phyloP scores from a whole-genome alignment of 2,797 vertebrate species.

The Hirundo rustica region DNA sequence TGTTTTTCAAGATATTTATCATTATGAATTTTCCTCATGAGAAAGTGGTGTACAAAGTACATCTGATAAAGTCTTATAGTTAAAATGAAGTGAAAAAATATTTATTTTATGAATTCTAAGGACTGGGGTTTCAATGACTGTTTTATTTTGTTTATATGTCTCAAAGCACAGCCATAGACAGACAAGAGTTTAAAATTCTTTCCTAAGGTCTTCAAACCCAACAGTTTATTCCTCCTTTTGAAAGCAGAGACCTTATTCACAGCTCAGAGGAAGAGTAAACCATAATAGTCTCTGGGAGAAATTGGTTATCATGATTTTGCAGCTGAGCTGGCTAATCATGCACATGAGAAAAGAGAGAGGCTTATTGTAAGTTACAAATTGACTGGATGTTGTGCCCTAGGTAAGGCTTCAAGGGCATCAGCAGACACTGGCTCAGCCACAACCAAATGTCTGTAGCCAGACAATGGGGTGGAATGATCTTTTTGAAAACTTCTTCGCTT shows the following conservation, averaged over 20 bases:
- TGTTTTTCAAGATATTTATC: not conserved
- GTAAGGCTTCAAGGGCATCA: not conserved
- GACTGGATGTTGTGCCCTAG: not conserved
- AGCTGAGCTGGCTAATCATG: accelerated
- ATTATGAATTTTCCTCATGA: not conserved
- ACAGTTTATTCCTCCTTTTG: not conserved
- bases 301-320: not conserved
- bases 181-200: not conserved
- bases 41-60: not conserved
- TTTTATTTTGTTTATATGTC: not conserved
- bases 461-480: not conserved
- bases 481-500: not conserved
- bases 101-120: not conserved
- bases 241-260: not conserved
- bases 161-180: not conserved
- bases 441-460: not conserved
- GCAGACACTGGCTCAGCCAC: not conserved
- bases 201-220: not conserved
- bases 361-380: accelerated
- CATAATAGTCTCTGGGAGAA: not conserved
- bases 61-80: not conserved
- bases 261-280: not conserved
- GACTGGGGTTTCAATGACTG: not conserved
- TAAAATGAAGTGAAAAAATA: conserved; percentile 8
- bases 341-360: not conserved